A percentile compares a stretch with the other conserved stretches of the same genome.
Evolutionary conservation across 2,888 invertebrate species (phyloP).

Genomic region (Neoascia interrupta): DNA sequence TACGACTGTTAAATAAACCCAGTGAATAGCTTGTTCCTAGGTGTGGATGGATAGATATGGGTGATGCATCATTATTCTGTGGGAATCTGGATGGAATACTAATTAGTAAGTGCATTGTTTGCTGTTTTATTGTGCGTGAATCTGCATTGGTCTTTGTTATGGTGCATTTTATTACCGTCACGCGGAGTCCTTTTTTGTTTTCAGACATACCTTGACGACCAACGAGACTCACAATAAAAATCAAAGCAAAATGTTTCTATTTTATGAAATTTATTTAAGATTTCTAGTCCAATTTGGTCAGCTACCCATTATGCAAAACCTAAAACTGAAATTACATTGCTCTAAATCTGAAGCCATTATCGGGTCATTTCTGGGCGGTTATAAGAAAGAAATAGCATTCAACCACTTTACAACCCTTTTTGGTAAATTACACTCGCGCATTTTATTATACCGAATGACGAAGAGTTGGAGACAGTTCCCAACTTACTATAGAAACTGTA

Average conservation of each 20-base stretch:
- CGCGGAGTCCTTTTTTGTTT: background rate
- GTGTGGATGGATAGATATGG: background rate
- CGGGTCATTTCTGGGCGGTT: background rate
- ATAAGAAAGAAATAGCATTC: conserved; percentile 18
- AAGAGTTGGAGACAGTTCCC: too few relatives aligned
- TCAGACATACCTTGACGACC: background rate
- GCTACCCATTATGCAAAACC: conserved; percentile 40
- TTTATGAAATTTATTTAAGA: background rate
- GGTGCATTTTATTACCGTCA: background rate
- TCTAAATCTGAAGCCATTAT: background rate
- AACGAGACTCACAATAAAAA: background rate
- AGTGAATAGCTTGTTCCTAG: conserved; percentile 33
- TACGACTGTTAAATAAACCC: conserved; percentile 54
- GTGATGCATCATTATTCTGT: background rate
- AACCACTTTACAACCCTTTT: conserved; percentile 48
- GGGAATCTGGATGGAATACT: background rate
- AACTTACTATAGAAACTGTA: too few relatives aligned
- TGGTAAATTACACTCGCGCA: conserved; percentile 40
- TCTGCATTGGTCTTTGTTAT: too few relatives aligned
- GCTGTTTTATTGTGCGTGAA: background rate
- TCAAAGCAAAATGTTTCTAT: background rate
- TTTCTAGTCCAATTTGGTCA: conserved; percentile 15
- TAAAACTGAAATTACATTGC: conserved; percentile 24
- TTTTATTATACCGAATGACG: conserved; percentile 37
- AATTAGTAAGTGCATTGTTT: background rate